These are phyloP conservation scores for Philereme vetulata DNA, from an alignment of 2,888 invertebrate species.

Conservation along the genomic window DNA sequence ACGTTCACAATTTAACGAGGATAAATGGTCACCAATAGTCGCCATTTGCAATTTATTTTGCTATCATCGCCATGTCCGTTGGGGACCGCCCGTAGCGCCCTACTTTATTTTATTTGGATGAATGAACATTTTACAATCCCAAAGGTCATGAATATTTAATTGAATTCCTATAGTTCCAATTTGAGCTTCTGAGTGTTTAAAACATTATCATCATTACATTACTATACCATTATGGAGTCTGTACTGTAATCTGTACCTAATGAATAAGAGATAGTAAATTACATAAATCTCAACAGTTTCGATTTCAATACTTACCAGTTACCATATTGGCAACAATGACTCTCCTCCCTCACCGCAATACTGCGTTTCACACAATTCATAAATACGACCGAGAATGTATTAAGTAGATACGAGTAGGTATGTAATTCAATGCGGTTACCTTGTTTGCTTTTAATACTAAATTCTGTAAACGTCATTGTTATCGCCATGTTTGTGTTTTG, in stretches of 20 bases:
- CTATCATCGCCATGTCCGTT: conserved; percentile 48
- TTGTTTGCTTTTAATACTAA: conserved; percentile 19
- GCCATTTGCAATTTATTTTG: conserved; percentile 59
- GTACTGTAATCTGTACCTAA: background rate
- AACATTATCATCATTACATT: conserved; percentile 1
- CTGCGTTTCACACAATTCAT: conserved; percentile 28
- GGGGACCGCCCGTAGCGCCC: conserved; percentile 42
- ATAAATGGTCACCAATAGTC: conserved; percentile 56
- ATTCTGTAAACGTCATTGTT: conserved; percentile 15
- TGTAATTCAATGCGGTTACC: conserved; percentile 22
- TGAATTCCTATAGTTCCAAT: conserved; percentile 20
- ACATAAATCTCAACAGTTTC: background rate
- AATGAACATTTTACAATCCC: conserved; percentile 38
- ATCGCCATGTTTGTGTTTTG: conserved; percentile 11
- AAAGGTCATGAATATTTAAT: conserved; percentile 35
- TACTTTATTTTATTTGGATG: conserved; percentile 47
- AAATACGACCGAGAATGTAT: conserved; percentile 9
- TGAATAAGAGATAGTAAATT: background rate
- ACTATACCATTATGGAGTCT: background rate
- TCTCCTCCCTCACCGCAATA: conserved; percentile 11
- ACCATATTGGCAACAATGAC: conserved; percentile 10
- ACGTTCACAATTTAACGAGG: conserved; percentile 56
- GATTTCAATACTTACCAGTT: conserved; percentile 1
- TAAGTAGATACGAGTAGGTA: conserved; percentile 1
- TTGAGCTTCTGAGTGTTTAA: conserved; percentile 1